Evolutionary conservation across 2,888 invertebrate species (phyloP).

Genomic region (Lumbricus terrestris): DNA sequence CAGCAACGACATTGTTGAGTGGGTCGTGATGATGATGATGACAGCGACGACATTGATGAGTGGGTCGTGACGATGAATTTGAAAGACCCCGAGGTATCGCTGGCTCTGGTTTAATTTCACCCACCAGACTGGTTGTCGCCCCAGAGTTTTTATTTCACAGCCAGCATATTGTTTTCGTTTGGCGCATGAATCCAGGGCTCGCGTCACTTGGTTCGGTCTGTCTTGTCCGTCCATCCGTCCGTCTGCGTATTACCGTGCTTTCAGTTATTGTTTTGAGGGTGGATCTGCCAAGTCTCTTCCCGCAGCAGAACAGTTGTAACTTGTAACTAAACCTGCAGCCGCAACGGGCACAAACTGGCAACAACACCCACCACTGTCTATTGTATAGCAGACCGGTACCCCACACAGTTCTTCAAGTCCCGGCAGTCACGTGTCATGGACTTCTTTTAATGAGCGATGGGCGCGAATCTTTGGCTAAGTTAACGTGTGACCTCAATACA

Average conservation of each 20-base stretch:
- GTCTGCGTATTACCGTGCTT: not conserved
- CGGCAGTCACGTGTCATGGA: not conserved
- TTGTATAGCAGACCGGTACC: not conserved
- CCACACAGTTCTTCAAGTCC: not conserved
- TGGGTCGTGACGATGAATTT: not conserved
- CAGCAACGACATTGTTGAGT: too few species aligned
- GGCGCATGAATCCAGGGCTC: not conserved
- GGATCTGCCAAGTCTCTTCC: not conserved
- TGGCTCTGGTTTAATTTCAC: not conserved
- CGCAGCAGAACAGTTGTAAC: not conserved
- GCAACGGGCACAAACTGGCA: not conserved
- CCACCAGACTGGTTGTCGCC: not conserved
- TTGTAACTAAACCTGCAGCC: not conserved
- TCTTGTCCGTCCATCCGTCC: not conserved
- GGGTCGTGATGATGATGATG: not conserved
- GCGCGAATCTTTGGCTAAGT: not conserved
- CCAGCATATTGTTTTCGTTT: conserved; percentile 3
- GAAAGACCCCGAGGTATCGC: not conserved
- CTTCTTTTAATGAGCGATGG: not conserved
- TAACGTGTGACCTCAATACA: not conserved
- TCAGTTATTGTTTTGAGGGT: not conserved
- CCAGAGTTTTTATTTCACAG: not conserved
- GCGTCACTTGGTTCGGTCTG: not conserved
- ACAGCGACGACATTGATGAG: not conserved
- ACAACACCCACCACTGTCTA: not conserved